phyloP scores from a whole-genome alignment of 2,888 invertebrate species.

The Andrena flavipes region DNA sequence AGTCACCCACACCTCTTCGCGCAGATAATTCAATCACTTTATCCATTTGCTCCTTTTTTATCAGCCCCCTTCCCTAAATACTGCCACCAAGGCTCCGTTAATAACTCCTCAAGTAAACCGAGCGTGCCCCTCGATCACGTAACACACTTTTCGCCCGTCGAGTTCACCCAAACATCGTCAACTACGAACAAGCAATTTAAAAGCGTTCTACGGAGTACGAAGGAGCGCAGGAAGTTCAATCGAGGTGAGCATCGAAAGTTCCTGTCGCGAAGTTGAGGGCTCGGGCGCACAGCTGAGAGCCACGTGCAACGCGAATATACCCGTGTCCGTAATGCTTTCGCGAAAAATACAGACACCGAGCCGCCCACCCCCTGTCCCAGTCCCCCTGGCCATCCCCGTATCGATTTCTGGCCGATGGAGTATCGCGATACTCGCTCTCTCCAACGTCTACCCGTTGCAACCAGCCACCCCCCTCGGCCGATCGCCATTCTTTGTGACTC shows the following conservation, averaged over 20 bases:
- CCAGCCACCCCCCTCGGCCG: conserved; percentile 16
- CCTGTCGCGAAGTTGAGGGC: neutral
- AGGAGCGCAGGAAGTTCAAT: neutral
- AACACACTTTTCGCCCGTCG: neutral
- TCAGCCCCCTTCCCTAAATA: no score
- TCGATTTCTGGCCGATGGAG: conserved; percentile 78
- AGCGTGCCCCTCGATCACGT: neutral
- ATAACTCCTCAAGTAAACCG: neutral
- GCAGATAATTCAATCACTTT: no score
- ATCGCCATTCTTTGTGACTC: conserved; percentile 56
- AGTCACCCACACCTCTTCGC: no score
- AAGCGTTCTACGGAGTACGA: neutral
- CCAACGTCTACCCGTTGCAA: conserved; percentile 7
- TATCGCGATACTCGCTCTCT: conserved; percentile 68
- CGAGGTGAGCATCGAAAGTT: neutral
- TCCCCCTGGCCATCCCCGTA: conserved; percentile 76
- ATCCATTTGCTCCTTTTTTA: no score
- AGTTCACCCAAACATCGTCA: neutral
- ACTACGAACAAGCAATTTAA: neutral
- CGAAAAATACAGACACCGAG: conserved; percentile 78
- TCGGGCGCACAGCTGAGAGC: conserved; percentile 56
- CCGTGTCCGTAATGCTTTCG: conserved; percentile 77
- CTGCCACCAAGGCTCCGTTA: neutral
- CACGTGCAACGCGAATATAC: conserved; percentile 61
- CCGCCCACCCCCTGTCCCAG: conserved; percentile 41